phyloP scores from a whole-genome alignment of 2,888 invertebrate genomes.

The Oxytorus armatus region DNA sequence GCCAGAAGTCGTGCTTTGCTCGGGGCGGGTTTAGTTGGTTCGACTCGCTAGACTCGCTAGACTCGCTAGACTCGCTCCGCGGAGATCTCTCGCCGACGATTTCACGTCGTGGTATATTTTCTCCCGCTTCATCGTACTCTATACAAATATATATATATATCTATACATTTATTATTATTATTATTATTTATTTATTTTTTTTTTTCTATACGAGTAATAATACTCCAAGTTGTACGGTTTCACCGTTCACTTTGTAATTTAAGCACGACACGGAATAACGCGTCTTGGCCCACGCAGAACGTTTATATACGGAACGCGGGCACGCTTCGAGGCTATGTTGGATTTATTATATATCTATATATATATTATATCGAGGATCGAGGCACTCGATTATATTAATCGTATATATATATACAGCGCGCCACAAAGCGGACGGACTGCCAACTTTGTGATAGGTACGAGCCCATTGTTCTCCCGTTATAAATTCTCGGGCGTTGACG shows the following conservation, averaged over 20 bases:
- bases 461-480: slow-evolving; percentile 64
- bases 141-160: slow-evolving; percentile 22
- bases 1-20: slow-evolving; percentile 63
- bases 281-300: slow-evolving; percentile 67
- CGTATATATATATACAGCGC: slow-evolving; percentile 30
- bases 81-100: slow-evolving; percentile 43
- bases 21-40: slow-evolving; percentile 49
- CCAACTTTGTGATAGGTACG: slow-evolving; percentile 64
- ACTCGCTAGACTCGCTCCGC: slow-evolving; percentile 26
- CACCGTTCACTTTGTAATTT: slow-evolving; percentile 65
- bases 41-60: slow-evolving; percentile 43
- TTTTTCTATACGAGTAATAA: slow-evolving; percentile 60
- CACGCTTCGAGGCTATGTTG: slow-evolving; percentile 57
- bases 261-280: slow-evolving; percentile 67
- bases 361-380: slow-evolving; percentile 59
- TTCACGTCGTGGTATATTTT: slow-evolving; percentile 48
- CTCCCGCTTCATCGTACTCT: slow-evolving; percentile 12
- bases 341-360: slow-evolving; percentile 43
- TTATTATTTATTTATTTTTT: slow-evolving; percentile 23
- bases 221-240: slow-evolving; percentile 57
- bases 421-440: slow-evolving; percentile 43
- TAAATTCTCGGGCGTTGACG: slow-evolving; percentile 67
- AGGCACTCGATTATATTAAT: slow-evolving; percentile 64
- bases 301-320: slow-evolving; percentile 58
- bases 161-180: background rate